Conservation (phyloP, 2,797 vertebrate genomes). For the Lutra lutra region DNA sequence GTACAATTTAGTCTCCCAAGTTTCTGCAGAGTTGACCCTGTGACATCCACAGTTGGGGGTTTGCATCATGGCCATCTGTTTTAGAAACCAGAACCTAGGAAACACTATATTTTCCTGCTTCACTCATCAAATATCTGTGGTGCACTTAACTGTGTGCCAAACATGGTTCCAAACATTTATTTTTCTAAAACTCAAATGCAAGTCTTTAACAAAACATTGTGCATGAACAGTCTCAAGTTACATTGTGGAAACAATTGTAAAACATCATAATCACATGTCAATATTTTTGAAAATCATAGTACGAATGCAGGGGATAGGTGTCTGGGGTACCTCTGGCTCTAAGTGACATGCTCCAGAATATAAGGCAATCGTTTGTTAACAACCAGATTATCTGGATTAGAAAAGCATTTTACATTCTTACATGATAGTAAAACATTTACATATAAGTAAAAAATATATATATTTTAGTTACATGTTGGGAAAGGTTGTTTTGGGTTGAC, state of each 20-base stretch:
- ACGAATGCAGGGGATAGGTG: background rate
- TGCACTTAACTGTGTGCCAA: background rate
- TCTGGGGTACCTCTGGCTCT: background rate
- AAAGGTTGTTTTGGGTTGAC: slow-evolving; percentile 31
- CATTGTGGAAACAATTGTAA: background rate
- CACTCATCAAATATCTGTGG: background rate
- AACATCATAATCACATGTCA: background rate
- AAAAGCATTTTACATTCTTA: background rate
- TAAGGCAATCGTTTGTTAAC: background rate
- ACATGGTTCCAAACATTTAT: background rate
- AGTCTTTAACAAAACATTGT: background rate
- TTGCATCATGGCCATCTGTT: background rate
- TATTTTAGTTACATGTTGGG: background rate
- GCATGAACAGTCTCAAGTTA: background rate
- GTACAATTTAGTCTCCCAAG: background rate
- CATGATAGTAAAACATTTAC: background rate
- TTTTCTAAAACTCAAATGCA: background rate
- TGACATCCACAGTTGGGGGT: background rate
- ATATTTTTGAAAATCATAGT: slow-evolving; percentile 30
- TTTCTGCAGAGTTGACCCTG: background rate
- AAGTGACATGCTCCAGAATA: background rate
- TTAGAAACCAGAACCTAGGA: background rate
- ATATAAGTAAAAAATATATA: background rate
- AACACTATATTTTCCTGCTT: background rate
- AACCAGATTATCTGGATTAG: background rate